These are phyloP conservation scores for Actinemys pallida DNA, from an alignment of 2,113 vertebrate species.

Conservation along the genomic window DNA sequence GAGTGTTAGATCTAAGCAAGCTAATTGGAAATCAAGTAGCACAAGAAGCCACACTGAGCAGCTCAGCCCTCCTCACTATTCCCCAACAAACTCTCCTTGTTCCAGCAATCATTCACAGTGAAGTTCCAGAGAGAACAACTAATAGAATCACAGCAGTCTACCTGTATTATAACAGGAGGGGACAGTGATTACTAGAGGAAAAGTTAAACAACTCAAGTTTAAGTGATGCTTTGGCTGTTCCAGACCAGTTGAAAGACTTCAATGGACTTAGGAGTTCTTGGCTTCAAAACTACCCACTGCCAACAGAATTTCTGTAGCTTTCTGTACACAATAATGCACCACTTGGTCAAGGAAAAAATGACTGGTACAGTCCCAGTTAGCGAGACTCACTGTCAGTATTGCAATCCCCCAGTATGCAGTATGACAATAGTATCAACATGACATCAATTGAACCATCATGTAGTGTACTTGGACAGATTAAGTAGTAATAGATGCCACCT, in stretches of 20 bases:
- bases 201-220: conserved; percentile 65
- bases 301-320: not conserved
- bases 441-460: not conserved
- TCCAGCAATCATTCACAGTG: conserved; percentile 62
- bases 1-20: not conserved
- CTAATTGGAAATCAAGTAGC: not conserved
- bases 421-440: conserved; percentile 4
- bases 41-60: not conserved
- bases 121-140: conserved; percentile 61
- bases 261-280: not conserved
- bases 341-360: not conserved
- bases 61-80: not conserved
- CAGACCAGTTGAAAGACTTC: conserved; percentile 33
- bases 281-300: conserved; percentile 20
- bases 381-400: not conserved
- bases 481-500: not conserved
- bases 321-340: conserved; percentile 2
- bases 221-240: conserved; percentile 34
- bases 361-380: not conserved
- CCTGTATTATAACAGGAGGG: conserved; percentile 50
- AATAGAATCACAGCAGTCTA: conserved; percentile 66
- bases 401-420: not conserved
- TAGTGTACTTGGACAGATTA: not conserved
- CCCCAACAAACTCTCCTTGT: conserved; percentile 31
- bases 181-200: conserved; percentile 35